Base-by-base conservation (phyloP, 2,113 vertebrate species). In the Dasyurus viverrinus region DNA sequence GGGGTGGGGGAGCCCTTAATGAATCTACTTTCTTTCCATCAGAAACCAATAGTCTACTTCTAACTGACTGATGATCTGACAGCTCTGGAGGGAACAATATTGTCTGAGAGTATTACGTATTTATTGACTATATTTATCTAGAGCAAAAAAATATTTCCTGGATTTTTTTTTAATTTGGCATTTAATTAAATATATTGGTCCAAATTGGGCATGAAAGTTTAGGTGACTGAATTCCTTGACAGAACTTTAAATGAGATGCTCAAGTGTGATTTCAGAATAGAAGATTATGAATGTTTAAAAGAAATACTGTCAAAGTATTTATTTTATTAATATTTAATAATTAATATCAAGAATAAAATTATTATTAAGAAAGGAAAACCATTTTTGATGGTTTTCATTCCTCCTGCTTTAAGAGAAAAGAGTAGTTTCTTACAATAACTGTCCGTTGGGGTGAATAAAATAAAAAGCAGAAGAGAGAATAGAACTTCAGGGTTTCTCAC, bases 101-200 rank as follows among this genome's bases (percentile, higher is more conserved):
- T 76, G 36, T 26, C 4, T 89, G 48, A 92, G 25, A 9, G 4
- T 5, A 46, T n/a, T 47, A 53, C 52, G 91, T 93, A 42, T 92
- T 92, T 94, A 42, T 52, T 92, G 14, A 54, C 68, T 42, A 27
- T 48, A 54, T 92, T 94, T 94, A 94, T 6, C 54, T 14, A 54
- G 90, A 48, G 48, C 48, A 48, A 48, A 48, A 48, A 48, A 48
- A 6, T 48, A 48, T 48, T 48, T 3, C 48, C 48, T 48, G 48
- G 3, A 7, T 48, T 6, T 48, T 48, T 95, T 96, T 94, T 94
- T n/a, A 55, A 36, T 54, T 93, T 68, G 89, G 52, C 91, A 89
- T 68, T 68, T 60, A 60, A 53, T 27, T 52, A 94, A 90, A 60
- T 53, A 90, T n/a, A 57, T 57, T 94, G 92, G 91, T 91, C 47